Evolutionary conservation across 2,113 vertebrate species (phyloP).

Genomic region (Bothrops jararaca): DNA sequence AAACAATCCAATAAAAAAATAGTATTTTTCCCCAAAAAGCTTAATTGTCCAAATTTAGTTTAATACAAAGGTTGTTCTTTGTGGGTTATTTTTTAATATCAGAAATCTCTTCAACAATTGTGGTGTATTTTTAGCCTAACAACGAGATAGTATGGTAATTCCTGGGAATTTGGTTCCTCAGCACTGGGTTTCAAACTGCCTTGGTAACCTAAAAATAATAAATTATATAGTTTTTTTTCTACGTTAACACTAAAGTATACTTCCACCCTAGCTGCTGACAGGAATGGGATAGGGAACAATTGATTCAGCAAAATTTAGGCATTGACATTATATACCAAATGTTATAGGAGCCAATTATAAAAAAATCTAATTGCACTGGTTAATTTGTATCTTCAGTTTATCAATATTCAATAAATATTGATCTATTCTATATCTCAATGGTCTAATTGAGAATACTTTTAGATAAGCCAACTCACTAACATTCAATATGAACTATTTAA

Average conservation of each 20-base stretch:
- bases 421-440: neutral
- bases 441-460: neutral
- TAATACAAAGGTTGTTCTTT: neutral
- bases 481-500: neutral
- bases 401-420: neutral
- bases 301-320: neutral
- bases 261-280: neutral
- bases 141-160: neutral
- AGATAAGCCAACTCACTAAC: neutral
- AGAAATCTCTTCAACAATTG: neutral
- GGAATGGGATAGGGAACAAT: neutral
- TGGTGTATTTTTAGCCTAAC: neutral
- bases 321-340: neutral
- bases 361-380: neutral
- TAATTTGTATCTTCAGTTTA: neutral
- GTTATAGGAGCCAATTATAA: neutral
- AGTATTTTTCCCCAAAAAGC: neutral
- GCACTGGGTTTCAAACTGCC: neutral
- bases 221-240: neutral
- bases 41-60: neutral
- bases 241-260: neutral
- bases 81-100: neutral
- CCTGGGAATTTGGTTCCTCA: neutral
- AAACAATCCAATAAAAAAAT: neutral
- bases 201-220: neutral